These are phyloP conservation scores for Pica pica DNA, from an alignment of 2,113 vertebrate species.

Conservation along the genomic window DNA sequence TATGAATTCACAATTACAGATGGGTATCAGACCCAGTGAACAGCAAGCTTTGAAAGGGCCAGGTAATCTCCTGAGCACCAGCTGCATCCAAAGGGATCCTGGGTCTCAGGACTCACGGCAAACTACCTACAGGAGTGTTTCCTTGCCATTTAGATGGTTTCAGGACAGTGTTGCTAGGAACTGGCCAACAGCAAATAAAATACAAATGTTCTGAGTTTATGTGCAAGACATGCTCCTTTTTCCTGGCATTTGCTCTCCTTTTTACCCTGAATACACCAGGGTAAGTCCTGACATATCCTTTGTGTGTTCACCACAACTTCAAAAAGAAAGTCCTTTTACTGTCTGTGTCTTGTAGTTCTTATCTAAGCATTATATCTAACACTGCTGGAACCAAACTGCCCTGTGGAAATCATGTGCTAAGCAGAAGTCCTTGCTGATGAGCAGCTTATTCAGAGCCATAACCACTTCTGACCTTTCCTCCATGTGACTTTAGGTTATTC, in stretches of 20 bases:
- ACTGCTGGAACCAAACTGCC: background rate
- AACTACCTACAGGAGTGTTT: background rate
- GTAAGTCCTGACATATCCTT: background rate
- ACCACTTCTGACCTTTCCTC: slow-evolving; percentile 6
- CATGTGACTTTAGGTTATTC: background rate
- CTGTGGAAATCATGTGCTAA: background rate
- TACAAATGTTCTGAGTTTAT: background rate
- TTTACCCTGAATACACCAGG: background rate
- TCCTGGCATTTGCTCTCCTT: background rate
- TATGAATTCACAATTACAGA: background rate
- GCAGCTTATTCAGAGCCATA: background rate
- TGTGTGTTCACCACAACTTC: background rate
- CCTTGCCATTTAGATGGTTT: background rate
- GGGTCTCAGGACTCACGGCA: background rate
- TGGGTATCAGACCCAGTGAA: background rate
- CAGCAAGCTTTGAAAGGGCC: background rate
- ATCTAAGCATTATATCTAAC: background rate
- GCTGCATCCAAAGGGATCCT: background rate
- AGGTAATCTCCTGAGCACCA: background rate
- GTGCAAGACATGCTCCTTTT: background rate
- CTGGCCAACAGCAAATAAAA: background rate
- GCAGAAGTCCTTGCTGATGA: background rate
- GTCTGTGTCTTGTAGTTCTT: background rate
- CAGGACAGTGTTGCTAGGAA: background rate
- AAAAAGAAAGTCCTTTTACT: background rate